phyloP scores from a whole-genome alignment of 30 jellyfish, hydroid and myxozoan genomes.

The Cassiopea xamachana region DNA sequence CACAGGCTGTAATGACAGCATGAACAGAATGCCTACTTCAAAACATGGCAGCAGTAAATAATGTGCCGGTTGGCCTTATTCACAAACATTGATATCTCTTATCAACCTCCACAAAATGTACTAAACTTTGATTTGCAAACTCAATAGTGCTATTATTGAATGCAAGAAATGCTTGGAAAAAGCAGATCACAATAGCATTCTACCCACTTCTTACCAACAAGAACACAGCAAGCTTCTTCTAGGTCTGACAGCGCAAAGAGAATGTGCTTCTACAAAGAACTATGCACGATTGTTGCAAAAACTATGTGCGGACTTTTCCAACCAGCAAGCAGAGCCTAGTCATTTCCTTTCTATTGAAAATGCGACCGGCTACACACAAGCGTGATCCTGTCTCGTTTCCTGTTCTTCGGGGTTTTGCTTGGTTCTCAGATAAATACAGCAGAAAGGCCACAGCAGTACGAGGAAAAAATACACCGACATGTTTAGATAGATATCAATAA shows the following conservation, averaged over 20 bases:
- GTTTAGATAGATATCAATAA: neutral
- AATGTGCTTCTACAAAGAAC: neutral
- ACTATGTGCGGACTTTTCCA: neutral
- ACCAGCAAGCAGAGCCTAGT: conserved; percentile 9
- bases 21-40: too few species aligned
- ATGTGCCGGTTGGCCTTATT: too few species aligned
- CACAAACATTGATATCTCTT: too few species aligned
- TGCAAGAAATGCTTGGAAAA: neutral
- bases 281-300: neutral
- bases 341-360: conserved; percentile 44
- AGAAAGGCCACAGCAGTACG: conserved; percentile 9
- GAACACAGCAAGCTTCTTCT: neutral
- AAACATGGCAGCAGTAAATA: too few species aligned
- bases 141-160: too few species aligned
- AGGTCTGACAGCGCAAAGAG: neutral
- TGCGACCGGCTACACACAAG: conserved; percentile 10
- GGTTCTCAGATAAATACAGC: neutral
- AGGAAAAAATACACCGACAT: neutral
- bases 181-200: neutral
- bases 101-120: too few species aligned
- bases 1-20: too few species aligned
- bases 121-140: too few species aligned
- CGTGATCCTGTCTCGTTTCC: conserved; percentile 36
- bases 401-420: conserved; percentile 3
- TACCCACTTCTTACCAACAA: neutral